phyloP scores from a whole-genome alignment of 2,113 vertebrate species.

The Solea senegalensis region DNA sequence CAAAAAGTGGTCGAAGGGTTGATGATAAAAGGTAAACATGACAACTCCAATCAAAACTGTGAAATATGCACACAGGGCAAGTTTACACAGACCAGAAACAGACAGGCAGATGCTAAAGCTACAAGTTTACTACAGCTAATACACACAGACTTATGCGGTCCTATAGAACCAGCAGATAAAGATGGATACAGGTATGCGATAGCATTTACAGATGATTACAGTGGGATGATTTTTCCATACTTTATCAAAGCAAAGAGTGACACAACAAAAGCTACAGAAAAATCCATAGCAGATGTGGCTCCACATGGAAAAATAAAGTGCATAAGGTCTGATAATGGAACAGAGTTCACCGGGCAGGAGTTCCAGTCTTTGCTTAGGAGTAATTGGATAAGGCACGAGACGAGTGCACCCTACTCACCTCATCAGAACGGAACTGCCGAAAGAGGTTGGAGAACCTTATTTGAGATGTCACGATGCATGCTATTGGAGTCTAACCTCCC shows the following conservation, averaged over 20 bases:
- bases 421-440: slow-evolving; percentile 48
- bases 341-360: slow-evolving; percentile 26
- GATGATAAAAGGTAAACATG: slow-evolving; percentile 6
- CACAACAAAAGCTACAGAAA: slow-evolving; percentile 20
- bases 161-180: not conserved
- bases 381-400: slow-evolving; percentile 46
- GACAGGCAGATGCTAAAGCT: not conserved
- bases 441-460: slow-evolving; percentile 38
- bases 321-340: slow-evolving; percentile 49
- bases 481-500: not conserved
- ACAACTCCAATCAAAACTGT: slow-evolving; percentile 7
- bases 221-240: not conserved
- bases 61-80: not conserved
- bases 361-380: slow-evolving; percentile 32
- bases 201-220: slow-evolving; percentile 12
- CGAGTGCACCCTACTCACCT: slow-evolving; percentile 37
- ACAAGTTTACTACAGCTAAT: not conserved
- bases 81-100: not conserved
- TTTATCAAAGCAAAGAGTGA: slow-evolving; percentile 26
- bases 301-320: slow-evolving; percentile 40
- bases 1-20: slow-evolving; percentile 24
- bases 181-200: not conserved
- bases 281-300: slow-evolving; percentile 27
- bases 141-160: not conserved
- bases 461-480: slow-evolving; percentile 20